Evolutionary conservation across 1,140 invertebrate genomes (phyloP).

Genomic region (Macrosteles quadrilineatus): DNA sequence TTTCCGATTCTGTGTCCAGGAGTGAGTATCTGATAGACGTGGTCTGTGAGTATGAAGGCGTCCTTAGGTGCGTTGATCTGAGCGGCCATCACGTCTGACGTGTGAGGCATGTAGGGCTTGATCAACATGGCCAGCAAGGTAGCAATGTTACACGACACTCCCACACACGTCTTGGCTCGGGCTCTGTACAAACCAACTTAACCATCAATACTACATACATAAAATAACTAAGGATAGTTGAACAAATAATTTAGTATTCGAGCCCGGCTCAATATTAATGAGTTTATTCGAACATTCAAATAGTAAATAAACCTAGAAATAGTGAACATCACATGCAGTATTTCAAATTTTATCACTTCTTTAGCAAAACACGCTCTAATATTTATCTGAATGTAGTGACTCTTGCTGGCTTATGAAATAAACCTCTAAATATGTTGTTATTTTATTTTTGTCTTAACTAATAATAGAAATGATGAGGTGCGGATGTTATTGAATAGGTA

Average conservation of each 20-base stretch:
- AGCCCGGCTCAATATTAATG: no score
- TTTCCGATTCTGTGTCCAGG: constrained; percentile 88
- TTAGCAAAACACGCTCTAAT: no score
- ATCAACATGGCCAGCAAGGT: constrained; percentile 81
- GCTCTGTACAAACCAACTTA: constrained; percentile 54
- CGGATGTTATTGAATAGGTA: no score
- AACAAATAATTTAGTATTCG: no score
- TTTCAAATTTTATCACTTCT: no score
- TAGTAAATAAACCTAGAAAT: no score
- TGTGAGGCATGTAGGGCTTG: constrained; percentile 90
- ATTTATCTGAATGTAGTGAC: no score
- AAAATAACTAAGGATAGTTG: not conserved
- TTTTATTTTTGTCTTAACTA: no score
- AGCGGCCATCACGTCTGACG: constrained; percentile 64
- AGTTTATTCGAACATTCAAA: no score
- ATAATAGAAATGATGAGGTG: no score
- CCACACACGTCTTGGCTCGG: constrained; percentile 82
- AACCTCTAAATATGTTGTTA: no score
- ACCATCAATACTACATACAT: not conserved
- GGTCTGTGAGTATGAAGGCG: constrained; percentile 51
- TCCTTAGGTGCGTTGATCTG: constrained; percentile 67
- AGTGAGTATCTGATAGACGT: constrained; percentile 65
- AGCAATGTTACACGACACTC: constrained; percentile 82
- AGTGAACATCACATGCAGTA: not conserved
- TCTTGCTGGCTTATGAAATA: no score